phyloP scores from a whole-genome alignment of 1,140 invertebrate species.

The Drosophila pseudoananassae region DNA sequence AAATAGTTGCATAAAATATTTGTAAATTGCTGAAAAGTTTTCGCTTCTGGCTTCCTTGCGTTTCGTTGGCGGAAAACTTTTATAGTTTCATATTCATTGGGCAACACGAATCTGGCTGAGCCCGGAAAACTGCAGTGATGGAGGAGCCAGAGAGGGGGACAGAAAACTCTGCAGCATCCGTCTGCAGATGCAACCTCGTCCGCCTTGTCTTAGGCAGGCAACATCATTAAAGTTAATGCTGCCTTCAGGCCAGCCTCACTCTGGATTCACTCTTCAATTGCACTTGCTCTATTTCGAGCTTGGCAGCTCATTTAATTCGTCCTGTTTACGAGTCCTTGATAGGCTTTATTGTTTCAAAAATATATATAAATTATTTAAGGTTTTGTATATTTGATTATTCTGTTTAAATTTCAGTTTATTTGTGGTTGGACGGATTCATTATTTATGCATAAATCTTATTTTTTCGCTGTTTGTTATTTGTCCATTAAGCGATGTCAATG shows the following conservation, averaged over 20 bases:
- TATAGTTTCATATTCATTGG: constrained; percentile 65
- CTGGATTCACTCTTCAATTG: background rate
- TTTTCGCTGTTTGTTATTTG: constrained; percentile 30
- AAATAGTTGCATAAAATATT: constrained; percentile 68
- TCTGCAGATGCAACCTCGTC: background rate
- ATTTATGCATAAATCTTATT: constrained; percentile 12
- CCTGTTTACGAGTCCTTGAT: background rate
- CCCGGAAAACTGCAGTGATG: background rate
- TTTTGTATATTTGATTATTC: background rate
- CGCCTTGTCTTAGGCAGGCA: constrained; percentile 16
- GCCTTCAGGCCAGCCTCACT: background rate
- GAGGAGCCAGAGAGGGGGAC: background rate
- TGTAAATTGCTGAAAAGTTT: constrained; percentile 64
- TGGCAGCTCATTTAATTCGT: background rate
- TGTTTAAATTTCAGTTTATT: background rate
- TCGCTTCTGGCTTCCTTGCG: constrained; percentile 16
- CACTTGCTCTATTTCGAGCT: background rate
- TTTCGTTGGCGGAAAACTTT: constrained; percentile 51
- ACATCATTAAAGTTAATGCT: constrained; percentile 55
- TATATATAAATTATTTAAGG: no score
- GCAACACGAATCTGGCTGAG: constrained; percentile 12
- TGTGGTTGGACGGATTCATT: constrained; percentile 5
- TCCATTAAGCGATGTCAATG: constrained; percentile 42
- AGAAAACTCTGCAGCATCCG: background rate
- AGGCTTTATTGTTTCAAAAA: background rate